These are phyloP conservation scores for Balanococcus diminutus DNA, from an alignment of 2,888 invertebrate genomes.

Conservation along the genomic window DNA sequence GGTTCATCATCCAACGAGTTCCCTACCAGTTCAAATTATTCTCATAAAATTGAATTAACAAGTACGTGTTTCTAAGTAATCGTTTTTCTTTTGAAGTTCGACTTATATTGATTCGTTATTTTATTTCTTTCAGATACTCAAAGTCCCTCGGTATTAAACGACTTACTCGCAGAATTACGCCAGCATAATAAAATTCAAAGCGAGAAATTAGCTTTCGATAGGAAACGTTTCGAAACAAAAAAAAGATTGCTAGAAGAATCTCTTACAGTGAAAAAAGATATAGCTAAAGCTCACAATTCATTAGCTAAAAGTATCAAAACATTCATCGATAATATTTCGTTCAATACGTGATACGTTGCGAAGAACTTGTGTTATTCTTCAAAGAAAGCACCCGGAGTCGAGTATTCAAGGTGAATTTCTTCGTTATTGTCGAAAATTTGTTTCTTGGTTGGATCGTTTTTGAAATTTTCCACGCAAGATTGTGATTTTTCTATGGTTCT, in stretches of 20 bases:
- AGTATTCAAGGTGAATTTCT: neutral
- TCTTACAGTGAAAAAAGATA: neutral
- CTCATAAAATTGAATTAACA: neutral
- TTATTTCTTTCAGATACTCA: neutral
- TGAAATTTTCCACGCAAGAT: neutral
- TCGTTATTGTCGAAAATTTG: neutral
- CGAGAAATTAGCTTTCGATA: conserved; percentile 26
- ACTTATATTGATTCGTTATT: too few relatives aligned
- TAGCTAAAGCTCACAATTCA: conserved; percentile 20
- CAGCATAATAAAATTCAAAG: conserved; percentile 17
- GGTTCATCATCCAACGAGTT: neutral
- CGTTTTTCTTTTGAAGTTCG: neutral
- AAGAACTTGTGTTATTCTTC: neutral
- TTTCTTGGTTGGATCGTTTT: neutral
- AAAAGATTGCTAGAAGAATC: neutral
- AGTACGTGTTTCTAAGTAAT: neutral
- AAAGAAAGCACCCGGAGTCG: neutral
- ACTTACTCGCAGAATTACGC: neutral
- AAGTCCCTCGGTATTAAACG: neutral
- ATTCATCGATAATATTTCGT: conserved; percentile 47
- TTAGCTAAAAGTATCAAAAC: conserved; percentile 46
- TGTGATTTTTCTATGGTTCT: neutral
- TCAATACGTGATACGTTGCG: conserved; percentile 3
- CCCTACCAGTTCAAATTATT: neutral
- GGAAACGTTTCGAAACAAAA: neutral